Conservation (phyloP, 1,140 invertebrate species). For the Homalodisca vitripennis region DNA sequence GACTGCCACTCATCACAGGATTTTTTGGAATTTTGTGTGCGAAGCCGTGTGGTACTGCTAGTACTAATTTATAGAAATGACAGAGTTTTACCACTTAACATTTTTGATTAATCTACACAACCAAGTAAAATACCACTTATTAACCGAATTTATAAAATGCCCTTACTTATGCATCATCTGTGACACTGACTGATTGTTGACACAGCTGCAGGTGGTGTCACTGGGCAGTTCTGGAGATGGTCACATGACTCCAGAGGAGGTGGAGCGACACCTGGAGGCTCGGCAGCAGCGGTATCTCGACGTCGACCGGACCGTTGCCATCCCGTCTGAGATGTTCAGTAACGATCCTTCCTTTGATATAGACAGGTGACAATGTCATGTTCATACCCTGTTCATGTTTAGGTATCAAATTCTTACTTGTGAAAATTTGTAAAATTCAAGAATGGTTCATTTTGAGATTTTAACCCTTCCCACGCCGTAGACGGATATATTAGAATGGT, state of each 20-base stretch:
- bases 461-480: too few relatives aligned
- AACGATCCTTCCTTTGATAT: conserved; percentile 84
- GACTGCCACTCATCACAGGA: too few relatives aligned
- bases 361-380: conserved; percentile 50
- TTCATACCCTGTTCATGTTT: too few relatives aligned
- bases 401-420: too few relatives aligned
- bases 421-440: too few relatives aligned
- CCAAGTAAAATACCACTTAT: not conserved
- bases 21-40: too few relatives aligned
- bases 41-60: too few relatives aligned
- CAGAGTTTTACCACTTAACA: too few relatives aligned
- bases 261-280: conserved; percentile 85
- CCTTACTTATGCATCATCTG: not conserved
- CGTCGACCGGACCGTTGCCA: conserved; percentile 80
- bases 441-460: too few relatives aligned
- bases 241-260: conserved; percentile 88
- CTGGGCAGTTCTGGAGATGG: conserved; percentile 55
- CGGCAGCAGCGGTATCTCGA: conserved; percentile 79
- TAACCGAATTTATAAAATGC: not conserved
- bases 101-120: not conserved
- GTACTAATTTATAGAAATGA: too few relatives aligned
- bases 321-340: conserved; percentile 91
- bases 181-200: not conserved
- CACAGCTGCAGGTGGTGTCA: conserved; percentile 33
- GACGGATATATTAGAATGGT: too few relatives aligned